Evolutionary conservation across 2,113 vertebrate genomes (phyloP).

Genomic region (Callocephalon fimbriatum): DNA sequence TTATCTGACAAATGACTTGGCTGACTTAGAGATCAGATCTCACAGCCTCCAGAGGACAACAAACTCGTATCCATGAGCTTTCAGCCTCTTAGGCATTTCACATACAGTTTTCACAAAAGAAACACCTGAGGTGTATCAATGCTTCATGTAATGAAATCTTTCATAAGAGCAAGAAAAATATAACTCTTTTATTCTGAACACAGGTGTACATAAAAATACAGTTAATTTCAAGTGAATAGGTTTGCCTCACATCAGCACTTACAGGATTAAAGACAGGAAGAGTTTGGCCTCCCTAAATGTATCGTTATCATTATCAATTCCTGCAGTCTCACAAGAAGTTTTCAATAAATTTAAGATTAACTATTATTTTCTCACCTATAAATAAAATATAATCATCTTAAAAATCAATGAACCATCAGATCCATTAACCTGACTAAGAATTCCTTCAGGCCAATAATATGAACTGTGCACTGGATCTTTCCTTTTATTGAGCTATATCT

Average conservation of each 20-base stretch:
- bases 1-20: slow-evolving; percentile 57
- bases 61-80: slow-evolving; percentile 23
- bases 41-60: slow-evolving; percentile 51
- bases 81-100: slow-evolving; percentile 61
- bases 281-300: slow-evolving; percentile 66
- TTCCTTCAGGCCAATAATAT: slow-evolving; percentile 86
- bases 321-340: slow-evolving; percentile 75
- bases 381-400: slow-evolving; percentile 94
- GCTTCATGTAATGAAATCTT: slow-evolving; percentile 67
- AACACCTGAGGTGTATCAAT: slow-evolving; percentile 64
- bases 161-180: slow-evolving; percentile 46
- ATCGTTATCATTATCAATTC: slow-evolving; percentile 76
- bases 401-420: slow-evolving; percentile 87
- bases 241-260: slow-evolving; percentile 63
- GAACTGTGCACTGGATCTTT: slow-evolving; percentile 81
- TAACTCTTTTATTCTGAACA: slow-evolving; percentile 62
- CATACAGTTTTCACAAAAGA: slow-evolving; percentile 61
- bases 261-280: slow-evolving; percentile 63
- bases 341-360: slow-evolving; percentile 78
- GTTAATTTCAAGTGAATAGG: slow-evolving; percentile 74
- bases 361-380: slow-evolving; percentile 86
- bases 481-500: slow-evolving; percentile 91
- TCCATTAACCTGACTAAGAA: slow-evolving; percentile 85
- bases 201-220: slow-evolving; percentile 53
- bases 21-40: slow-evolving; percentile 66